A percentile compares a stretch with the other conserved stretches of the same genome.
phyloP scores from a whole-genome alignment of 1,140 invertebrate genomes.

The Physella acuta region DNA sequence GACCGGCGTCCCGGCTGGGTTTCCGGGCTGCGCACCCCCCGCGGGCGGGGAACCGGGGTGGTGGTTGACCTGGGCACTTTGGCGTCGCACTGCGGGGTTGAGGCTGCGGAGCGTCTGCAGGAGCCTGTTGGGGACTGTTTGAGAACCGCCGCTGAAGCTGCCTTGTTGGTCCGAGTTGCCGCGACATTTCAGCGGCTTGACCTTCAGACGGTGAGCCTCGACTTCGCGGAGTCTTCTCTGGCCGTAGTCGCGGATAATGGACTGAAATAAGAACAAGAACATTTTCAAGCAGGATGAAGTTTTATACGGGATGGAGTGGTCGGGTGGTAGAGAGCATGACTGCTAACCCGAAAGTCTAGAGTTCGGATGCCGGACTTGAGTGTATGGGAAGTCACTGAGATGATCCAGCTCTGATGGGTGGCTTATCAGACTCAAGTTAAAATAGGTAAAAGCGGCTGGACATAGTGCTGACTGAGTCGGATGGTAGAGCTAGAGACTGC shows the following conservation, averaged over 20 bases:
- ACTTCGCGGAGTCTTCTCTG: slow-evolving; percentile 48
- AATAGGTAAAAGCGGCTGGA: no score
- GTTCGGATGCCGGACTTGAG: no score
- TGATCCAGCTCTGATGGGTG: no score
- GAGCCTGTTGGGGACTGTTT: slow-evolving; percentile 21
- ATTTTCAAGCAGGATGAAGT: no score
- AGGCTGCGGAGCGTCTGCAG: slow-evolving; percentile 21
- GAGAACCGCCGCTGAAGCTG: background rate
- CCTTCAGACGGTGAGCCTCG: slow-evolving; percentile 45
- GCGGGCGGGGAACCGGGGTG: slow-evolving; percentile 10
- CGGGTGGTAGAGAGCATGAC: no score
- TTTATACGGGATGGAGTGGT: no score
- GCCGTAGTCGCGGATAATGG: slow-evolving; percentile 52
- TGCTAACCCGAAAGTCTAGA: no score
- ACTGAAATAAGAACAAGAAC: slow-evolving; percentile 45
- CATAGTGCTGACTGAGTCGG: no score
- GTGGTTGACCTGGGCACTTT: slow-evolving; percentile 15
- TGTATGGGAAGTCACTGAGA: no score
- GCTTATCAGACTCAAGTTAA: no score
- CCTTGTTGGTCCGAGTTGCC: background rate
- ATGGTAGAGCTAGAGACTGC: no score
- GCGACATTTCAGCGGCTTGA: slow-evolving; percentile 31
- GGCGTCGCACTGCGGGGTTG: slow-evolving; percentile 12
- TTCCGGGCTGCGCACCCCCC: slow-evolving; percentile 24
- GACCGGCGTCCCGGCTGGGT: slow-evolving; percentile 10